Evolutionary conservation across 2,113 vertebrate genomes (phyloP).

Genomic region (Spea multiplicata): DNA sequence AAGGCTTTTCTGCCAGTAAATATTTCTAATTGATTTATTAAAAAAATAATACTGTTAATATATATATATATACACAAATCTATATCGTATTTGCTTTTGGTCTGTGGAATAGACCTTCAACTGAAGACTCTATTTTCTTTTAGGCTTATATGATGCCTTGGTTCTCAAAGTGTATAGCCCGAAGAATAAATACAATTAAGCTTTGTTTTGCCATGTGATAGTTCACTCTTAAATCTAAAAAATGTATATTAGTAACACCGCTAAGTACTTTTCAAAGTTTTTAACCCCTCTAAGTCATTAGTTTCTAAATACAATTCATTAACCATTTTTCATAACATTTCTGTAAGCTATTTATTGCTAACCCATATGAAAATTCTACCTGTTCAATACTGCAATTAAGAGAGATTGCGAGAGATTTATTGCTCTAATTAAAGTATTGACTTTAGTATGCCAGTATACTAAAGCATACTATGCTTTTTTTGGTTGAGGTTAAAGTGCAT

Average conservation of each 20-base stretch:
- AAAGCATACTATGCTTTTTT: not conserved
- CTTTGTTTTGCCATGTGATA: too few species aligned
- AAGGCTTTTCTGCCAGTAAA: constrained; percentile 56
- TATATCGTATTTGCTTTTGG: too few species aligned
- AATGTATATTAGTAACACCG: too few species aligned
- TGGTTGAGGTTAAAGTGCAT: not conserved
- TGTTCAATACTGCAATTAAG: not conserved
- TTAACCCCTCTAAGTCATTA: too few species aligned
- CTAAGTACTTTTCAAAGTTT: too few species aligned
- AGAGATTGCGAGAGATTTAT: not conserved
- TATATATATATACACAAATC: not conserved
- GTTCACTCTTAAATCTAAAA: too few species aligned
- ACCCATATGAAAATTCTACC: not conserved
- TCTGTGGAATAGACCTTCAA: too few species aligned
- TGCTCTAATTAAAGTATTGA: not conserved
- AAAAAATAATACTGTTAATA: constrained; percentile 47
- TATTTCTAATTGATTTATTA: constrained; percentile 65
- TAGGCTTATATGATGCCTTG: too few species aligned
- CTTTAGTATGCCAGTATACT: not conserved
- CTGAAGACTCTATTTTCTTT: too few species aligned
- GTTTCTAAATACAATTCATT: not conserved
- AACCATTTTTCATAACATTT: not conserved
- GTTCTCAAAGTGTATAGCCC: too few species aligned
- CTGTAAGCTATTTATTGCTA: not conserved
- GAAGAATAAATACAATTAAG: too few species aligned